Evolutionary conservation across 2,888 invertebrate genomes (phyloP), one percentile per base, ranked within the genome.

Genomic region (Flexamia atlantica): DNA sequence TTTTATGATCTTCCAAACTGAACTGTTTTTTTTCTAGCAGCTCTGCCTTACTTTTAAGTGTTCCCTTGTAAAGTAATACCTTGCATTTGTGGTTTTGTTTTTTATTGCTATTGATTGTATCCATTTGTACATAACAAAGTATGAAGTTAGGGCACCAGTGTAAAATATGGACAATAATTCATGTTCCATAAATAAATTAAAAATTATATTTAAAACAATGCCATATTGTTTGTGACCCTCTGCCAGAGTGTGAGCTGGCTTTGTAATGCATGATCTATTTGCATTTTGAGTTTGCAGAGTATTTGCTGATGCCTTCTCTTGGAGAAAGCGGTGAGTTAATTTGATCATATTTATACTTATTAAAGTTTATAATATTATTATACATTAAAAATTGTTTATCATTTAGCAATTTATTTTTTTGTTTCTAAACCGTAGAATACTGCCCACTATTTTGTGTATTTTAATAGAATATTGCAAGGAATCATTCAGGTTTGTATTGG

Each of bases 81-180:
- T 30, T 28, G 64, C 64, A 64, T 64, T 64, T 64, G 30, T 28
- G 64, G 28, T 25, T 64, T 64, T 64, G 25, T 23, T 57, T 57
- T 57, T 28, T 64, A 28, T 64, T 53, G 28, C 5, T 30, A 64
- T 64, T 64, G 64, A 64, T 30, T 28, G 28, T 64, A 64, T 64
- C 64, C 28, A 64, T 25, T 64, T 64, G 64, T 64, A 64, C 28
- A 64, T 70, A 70, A 36, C 30, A 70, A 70, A 70, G 10, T 68
- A 40, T n/a, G 28, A 23, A 70, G 28, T 70, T 32, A 40, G 36
- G 70, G 36, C 30, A 32, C 32, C 40, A 36, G 36, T 70, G 70
- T 70, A 40, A 70, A 70, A 32, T 32, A 40, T 70, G 70, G 70
- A 70, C 70, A 70, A 70, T 70, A 70, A 70, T 70, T 14, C 20